phyloP scores from a whole-genome alignment of 2,797 vertebrate genomes.

The Liasis olivaceus region DNA sequence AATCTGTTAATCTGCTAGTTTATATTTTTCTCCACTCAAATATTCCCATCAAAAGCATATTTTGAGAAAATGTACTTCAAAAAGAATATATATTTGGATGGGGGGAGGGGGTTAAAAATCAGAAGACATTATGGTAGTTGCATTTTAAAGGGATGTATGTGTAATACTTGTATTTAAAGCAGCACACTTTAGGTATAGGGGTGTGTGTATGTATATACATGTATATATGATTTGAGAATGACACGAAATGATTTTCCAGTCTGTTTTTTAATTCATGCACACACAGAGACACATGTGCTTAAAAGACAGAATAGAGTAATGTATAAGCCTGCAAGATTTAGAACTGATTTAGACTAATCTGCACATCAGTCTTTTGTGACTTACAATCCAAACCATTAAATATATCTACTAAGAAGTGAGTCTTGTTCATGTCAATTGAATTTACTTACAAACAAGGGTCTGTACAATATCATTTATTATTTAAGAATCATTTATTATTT shows the following conservation, averaged over 20 bases:
- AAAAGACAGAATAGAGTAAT: neutral
- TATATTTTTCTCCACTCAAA: neutral
- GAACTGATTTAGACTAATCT: neutral
- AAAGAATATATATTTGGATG: neutral
- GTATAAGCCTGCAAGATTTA: neutral
- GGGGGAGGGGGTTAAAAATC: neutral
- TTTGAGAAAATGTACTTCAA: neutral
- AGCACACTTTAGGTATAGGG: neutral
- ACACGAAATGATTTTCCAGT: neutral
- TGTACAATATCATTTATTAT: slow-evolving; percentile 33
- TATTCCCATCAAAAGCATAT: neutral
- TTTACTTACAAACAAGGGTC: neutral
- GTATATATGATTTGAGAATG: neutral
- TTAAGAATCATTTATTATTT: slow-evolving; percentile 43
- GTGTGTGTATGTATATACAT: neutral
- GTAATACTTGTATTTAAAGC: too few species aligned
- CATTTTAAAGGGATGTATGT: neutral
- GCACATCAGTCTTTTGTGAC: slow-evolving; percentile 5
- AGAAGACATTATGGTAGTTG: neutral
- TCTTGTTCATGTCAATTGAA: too few species aligned
- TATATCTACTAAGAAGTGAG: neutral
- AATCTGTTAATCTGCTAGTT: neutral
- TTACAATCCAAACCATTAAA: slow-evolving; percentile 28
- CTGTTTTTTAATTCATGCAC: neutral
- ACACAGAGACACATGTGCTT: neutral